Evolutionary conservation across 2,888 invertebrate genomes (phyloP).

Genomic region (Litoditis marina): DNA sequence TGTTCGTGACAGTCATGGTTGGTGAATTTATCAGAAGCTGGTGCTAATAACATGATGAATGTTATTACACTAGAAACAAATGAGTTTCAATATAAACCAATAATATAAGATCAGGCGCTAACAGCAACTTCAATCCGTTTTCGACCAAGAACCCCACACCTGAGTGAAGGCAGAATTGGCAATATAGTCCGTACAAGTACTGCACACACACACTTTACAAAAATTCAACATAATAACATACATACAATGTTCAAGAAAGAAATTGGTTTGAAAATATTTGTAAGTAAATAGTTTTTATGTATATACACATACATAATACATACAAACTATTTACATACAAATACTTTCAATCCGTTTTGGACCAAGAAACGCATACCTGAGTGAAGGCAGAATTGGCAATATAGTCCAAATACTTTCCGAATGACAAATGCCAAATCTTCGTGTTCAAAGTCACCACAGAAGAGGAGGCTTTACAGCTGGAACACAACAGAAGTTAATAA

Average conservation of each 20-base stretch:
- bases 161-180: conserved; percentile 70
- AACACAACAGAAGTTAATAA: too few species aligned
- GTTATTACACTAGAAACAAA: background rate
- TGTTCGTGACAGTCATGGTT: too few species aligned
- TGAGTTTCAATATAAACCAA: background rate
- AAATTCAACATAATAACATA: too few species aligned
- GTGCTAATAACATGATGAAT: too few species aligned
- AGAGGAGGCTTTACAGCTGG: conserved; percentile 67
- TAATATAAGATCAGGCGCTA: background rate
- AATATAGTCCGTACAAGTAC: conserved; percentile 82
- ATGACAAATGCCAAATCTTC: conserved; percentile 79
- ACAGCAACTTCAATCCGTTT: too few species aligned
- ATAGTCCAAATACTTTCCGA: conserved; percentile 84
- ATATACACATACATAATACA: background rate
- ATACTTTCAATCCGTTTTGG: background rate
- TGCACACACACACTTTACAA: too few species aligned
- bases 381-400: conserved; percentile 72
- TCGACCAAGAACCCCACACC: background rate
- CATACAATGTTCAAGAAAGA: too few species aligned
- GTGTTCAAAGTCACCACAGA: conserved; percentile 76
- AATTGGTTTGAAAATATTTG: too few species aligned
- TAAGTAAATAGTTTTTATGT: background rate
- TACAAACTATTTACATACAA: background rate
- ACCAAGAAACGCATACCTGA: conserved; percentile 5
- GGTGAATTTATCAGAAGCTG: too few species aligned